Evolutionary conservation across 2,888 invertebrate species (phyloP), one percentile per base, ranked within the genome.

Genomic region (Dolichopus griseipennis): DNA sequence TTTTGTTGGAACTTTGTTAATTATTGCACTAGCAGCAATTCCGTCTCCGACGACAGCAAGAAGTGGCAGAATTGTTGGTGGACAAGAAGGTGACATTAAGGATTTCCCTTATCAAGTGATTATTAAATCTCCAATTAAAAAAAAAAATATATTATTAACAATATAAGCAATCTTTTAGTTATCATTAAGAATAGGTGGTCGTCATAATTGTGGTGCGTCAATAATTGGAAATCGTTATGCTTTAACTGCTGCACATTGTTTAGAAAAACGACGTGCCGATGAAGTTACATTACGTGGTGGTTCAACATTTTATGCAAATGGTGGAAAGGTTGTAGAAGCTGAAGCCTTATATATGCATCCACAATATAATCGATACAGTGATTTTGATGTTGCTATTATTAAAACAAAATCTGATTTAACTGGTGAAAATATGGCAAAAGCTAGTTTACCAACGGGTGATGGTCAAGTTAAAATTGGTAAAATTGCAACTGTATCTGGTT

Each of bases 201-300:
- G 70, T 10, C 71, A 71, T 65, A 67, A 66, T 37, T 71, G 71
- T 61, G 71, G 71, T 37, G 71, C 71, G 12, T 70, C 70, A 1
- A 67, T 70, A 37, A 70, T 71, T 67, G 69, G 61, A 0, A 22
- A 64, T 21, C 34, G 68, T 18, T 70, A 68, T 69, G 70, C 70
- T 37, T 33, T 71, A 63, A 71, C 71, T n/a, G 71, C 71, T 1
- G 71, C 71, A 6, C 71, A 71, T 68, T 71, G 71, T 64, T 65
- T 71, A 6, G 67, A 68, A 37, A 69, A 69, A 66, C 18, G 65
- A 7, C 12, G 27, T 33, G 66, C 66, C 20, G 22, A 52, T 37
- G 65, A 68, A 21, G 64, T 71, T 22, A 68, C 69, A n/a, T 20
- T 71, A 10, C 68, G 69, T 21, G 71, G 66, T 3, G 71, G 71